Base-by-base conservation (phyloP, 2,888 invertebrate genomes). In the Erebia ligea region DNA sequence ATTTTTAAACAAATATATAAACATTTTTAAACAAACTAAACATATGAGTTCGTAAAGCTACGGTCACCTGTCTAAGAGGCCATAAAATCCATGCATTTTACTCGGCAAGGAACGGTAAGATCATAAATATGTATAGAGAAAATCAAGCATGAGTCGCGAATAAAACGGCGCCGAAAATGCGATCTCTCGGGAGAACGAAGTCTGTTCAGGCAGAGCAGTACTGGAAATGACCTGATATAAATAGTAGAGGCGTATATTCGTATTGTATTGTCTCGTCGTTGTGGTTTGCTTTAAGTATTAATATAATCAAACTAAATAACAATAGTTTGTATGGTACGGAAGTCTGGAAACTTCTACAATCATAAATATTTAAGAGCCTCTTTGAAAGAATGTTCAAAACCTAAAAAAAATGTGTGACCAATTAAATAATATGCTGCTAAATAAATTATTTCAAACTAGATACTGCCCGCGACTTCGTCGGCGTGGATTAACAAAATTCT, bases 111-210 rank as follows among this genome's bases (percentile, higher is more conserved):
- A 87, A 84, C 82, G 82, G 81, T 82, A 82, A 83, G 84, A 83
- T 91, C 92, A 92, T 92, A 92, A 92, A 92, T 92, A 92, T 92
- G 92, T 92, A 92, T 91, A 90, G 87, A 86, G 83, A 82, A 89
- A 92, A 92, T 91, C 91, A 91, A 89, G 92, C 92, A 91, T 91
- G 92, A 92, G 90, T 91, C 89, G 87, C 87, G 91, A 88, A 90
- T 91, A 92, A 91, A 92, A 89, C 88, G 88, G 85, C 84, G 82
- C 90, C 92, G 88, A 92, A 92, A 92, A 91, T 92, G 87, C 87
- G 90, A 89, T 90, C 91, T 90, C 91, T 82, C 82, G 86, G 86
- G 89, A 90, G 87, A 84, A 81, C 83, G 81, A 84, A 84, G 82
- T 81, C 80, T 80, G 81, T 78, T 81, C 56, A 64, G 65, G 70